Conservation (phyloP, 2,888 invertebrate species). For the Blera fallax region DNA sequence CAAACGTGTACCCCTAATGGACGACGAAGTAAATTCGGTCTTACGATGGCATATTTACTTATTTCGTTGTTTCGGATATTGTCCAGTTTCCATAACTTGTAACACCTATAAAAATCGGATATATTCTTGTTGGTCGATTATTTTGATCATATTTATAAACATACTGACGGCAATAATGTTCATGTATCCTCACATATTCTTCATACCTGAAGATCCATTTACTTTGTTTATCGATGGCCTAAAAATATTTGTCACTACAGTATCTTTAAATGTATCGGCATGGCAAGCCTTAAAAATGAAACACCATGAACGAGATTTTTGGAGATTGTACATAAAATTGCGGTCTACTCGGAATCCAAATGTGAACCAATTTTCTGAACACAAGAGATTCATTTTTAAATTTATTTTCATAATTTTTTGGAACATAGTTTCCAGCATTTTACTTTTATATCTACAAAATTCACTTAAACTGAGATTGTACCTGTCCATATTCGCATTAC, state of each 20-base stretch:
- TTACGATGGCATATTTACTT: constrained; percentile 73
- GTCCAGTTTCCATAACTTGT: constrained; percentile 73
- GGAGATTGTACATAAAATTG: constrained; percentile 23
- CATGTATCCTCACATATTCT: constrained; percentile 70
- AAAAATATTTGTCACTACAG: constrained; percentile 73
- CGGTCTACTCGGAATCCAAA: constrained; percentile 13
- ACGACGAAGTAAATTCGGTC: background rate
- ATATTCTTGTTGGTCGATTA: constrained; percentile 73
- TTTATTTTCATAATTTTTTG: background rate
- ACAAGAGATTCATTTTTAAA: constrained; percentile 3
- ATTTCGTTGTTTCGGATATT: constrained; percentile 77
- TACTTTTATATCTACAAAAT: background rate
- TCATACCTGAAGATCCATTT: constrained; percentile 74
- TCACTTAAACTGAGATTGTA: background rate
- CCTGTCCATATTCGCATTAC: background rate
- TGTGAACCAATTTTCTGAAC: constrained; percentile 18
- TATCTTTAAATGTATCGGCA: constrained; percentile 74
- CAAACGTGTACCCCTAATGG: background rate
- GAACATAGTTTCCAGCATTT: background rate
- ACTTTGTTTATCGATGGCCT: constrained; percentile 76
- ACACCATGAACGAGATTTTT: constrained; percentile 27
- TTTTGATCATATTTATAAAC: constrained; percentile 70
- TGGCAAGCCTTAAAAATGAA: constrained; percentile 20
- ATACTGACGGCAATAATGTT: constrained; percentile 21
- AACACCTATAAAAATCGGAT: constrained; percentile 36